Evolutionary conservation across 2,888 invertebrate species (phyloP), one percentile per base, ranked within the genome.

Genomic region (Diloba caeruleocephala): DNA sequence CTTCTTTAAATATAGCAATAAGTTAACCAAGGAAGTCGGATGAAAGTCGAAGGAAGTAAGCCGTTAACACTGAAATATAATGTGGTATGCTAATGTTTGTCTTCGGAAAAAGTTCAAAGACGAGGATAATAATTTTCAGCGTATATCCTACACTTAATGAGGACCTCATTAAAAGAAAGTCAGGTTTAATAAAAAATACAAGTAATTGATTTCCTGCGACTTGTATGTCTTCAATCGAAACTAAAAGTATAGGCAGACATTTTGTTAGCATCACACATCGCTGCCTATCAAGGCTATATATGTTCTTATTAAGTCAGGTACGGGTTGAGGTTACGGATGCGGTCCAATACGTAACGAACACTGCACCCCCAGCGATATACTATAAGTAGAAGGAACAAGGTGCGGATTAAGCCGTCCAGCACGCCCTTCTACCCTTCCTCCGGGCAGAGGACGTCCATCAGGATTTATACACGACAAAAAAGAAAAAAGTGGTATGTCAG

Each of bases 41-140:
- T 29, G 25, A 15, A 28, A 50, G 5, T 10, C 31, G 23, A 23
- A 12, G 63, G 63, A 63, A 63, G 38, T 29, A 12, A 57, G 46
- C 50, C 21, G 31, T 62, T 51, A 32, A 25, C 46, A 39, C 12
- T 6, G 21, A 34, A 6, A 41, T 32, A 49, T 44, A 19, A 36
- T 13, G n/a, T 32, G 7, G n/a, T 15, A 10, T 8, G 21, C 21
- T 21, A 21, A 21, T 21, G 9, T 14, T 28, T 7, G 9, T 43
- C 53, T 39, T 34, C 5, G n/a, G 7, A 1, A 15, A 2, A 26
- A 41, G 42, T 39, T 53, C 46, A 25, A 39, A 39, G 28, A 17
- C 38, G 14, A 25, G 14, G 37, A 36, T 36, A 23, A 23, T 13
- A 0, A 4, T 31, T 31, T 31, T 31, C 25, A 5, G 8, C 23